Base-by-base conservation (phyloP, 37 sponge, comb jelly and placozoan species). In the Beroe ovata region DNA sequence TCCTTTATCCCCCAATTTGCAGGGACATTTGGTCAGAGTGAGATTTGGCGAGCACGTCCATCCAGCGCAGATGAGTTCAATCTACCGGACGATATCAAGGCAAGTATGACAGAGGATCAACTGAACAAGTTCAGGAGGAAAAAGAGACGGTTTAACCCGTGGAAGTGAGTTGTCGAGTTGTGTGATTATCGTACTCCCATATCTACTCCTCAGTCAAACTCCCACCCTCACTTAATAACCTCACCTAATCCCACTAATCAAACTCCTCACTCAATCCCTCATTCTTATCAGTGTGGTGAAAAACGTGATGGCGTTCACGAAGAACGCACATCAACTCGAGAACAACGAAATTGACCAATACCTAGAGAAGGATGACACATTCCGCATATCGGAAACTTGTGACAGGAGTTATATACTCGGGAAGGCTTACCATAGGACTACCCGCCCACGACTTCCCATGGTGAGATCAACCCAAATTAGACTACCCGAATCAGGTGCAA, bases 371-470 rank as follows among this genome's bases (percentile, higher is more conserved):
- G 84, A 77, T 23, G 54, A 1, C 1, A 36, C 84, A 18, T 77
- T 77, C 23, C 35, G 28, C 18, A 77, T 77, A 26, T 30, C 84
- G 2, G 21, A 20, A 0, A 35, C 26, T 11, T 77, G 84, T 41
- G 84, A 77, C 28, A 77, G 26, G 29, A 91, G 77, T 0, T 34
- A 90, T 29, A 88, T 95, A 54, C 77, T 93, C 37, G 95, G 95
- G 26, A 90, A 90, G 25, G 90, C 54, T 30, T 93, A 92, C 71
- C 38, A 72, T 64, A 64, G 95, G 59, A 93, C 90, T 42, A 92
- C 92, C 60, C 60, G 95, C 23, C 88, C 92, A 28, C 66, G 95
- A 22, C 90, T 88, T 63, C 92, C 92, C 39, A 64, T 93, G 29
- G 89, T 77, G 14, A 40, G 94, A 39, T 92, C 89, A 38, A 92